Percentiles rank a stretch among this genome's conserved stretches.
Evolutionary conservation across 2,888 invertebrate genomes (phyloP).

Genomic region (Drosophila tanythrix): DNA sequence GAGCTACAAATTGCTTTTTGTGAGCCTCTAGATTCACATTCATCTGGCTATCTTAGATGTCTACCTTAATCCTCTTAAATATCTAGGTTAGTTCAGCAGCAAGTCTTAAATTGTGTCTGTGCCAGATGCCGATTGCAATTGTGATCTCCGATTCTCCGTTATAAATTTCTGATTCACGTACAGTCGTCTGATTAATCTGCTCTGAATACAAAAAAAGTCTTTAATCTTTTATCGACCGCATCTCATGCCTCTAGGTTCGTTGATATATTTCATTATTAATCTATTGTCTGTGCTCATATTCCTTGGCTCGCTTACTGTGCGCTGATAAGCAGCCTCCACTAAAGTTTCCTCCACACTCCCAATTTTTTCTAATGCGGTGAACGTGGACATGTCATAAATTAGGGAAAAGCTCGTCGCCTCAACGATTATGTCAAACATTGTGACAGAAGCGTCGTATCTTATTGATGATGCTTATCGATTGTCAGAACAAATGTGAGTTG

Average conservation of each 20-base stretch:
- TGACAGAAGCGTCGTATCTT: conserved; percentile 59
- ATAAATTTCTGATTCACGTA: neutral
- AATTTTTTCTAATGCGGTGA: conserved; percentile 47
- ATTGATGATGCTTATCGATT: conserved; percentile 64
- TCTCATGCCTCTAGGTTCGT: conserved; percentile 11
- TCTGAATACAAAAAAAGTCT: neutral
- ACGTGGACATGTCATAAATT: conserved; percentile 76
- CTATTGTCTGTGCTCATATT: conserved; percentile 58
- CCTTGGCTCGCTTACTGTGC: conserved; percentile 58
- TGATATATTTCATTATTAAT: conserved; percentile 41
- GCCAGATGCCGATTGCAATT: neutral
- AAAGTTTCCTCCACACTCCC: conserved; percentile 1
- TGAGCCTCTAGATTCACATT: neutral
- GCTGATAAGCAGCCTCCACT: conserved; percentile 58
- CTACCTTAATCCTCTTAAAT: neutral
- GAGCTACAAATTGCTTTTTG: neutral
- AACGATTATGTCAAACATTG: conserved; percentile 73
- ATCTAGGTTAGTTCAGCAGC: neutral
- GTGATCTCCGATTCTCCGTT: neutral
- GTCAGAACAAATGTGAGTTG: conserved; percentile 46
- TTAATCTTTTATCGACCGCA: conserved; percentile 10
- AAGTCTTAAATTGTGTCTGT: neutral
- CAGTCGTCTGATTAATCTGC: neutral
- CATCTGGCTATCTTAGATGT: neutral
- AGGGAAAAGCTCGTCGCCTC: conserved; percentile 58